These are phyloP conservation scores for Heteractis magnifica DNA, from an alignment of 92 coral and sea anemone species.

Conservation along the genomic window DNA sequence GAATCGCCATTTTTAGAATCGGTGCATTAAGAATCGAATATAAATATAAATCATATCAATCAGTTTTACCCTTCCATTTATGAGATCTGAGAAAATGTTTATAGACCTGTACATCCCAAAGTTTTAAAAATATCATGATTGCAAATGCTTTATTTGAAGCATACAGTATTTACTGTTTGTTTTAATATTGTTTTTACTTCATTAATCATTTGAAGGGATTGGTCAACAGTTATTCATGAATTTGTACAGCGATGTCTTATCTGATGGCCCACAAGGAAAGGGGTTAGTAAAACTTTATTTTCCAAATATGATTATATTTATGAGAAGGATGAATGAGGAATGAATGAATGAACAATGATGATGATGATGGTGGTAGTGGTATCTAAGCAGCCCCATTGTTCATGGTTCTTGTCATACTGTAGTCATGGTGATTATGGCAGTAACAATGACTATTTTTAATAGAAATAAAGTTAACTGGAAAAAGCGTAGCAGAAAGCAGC, in stretches of 20 bases:
- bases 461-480: conserved; percentile 80
- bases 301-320: not conserved
- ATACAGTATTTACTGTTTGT: too few relatives aligned
- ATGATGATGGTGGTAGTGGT: conserved; percentile 11
- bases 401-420: conserved; percentile 4
- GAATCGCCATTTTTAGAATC: too few relatives aligned
- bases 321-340: not conserved
- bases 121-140: too few relatives aligned
- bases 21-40: too few relatives aligned
- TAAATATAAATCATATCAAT: too few relatives aligned
- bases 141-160: too few relatives aligned
- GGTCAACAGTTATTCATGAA: conserved; percentile 44
- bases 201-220: conserved; percentile 19
- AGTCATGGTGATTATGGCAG: conserved; percentile 12
- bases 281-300: conserved; percentile 39
- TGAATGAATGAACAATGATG: not conserved
- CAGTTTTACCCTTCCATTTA: too few relatives aligned
- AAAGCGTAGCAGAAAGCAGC: conserved; percentile 79
- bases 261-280: conserved; percentile 73
- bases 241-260: conserved; percentile 47
- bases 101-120: too few relatives aligned
- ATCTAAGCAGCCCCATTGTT: not conserved
- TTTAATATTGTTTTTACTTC: too few relatives aligned
- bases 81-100: too few relatives aligned
- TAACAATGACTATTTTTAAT: not conserved